A percentile compares a stretch with the other conserved stretches of the same genome.
phyloP scores from a whole-genome alignment of 2,113 vertebrate species.

The Marcusenius ussheri region DNA sequence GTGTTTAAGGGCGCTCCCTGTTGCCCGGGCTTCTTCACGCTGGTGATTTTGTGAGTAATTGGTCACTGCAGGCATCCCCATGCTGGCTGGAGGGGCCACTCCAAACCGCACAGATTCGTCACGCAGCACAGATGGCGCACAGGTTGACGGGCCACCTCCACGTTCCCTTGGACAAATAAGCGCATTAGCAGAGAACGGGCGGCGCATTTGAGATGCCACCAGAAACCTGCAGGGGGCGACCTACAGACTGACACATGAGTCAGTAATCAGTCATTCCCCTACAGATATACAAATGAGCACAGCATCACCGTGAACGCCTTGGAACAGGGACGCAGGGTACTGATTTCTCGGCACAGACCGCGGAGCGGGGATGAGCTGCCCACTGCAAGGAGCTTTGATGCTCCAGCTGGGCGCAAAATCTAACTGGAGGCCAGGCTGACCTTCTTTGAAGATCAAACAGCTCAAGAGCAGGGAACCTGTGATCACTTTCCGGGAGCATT shows the following conservation, averaged over 20 bases:
- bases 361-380: background rate
- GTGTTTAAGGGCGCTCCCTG: background rate
- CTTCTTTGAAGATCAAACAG: background rate
- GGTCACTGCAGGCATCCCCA: background rate
- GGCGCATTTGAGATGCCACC: background rate
- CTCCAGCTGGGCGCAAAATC: background rate
- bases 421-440: background rate
- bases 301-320: background rate
- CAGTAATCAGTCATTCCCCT: background rate
- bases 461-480: background rate
- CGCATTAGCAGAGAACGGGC: background rate
- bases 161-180: background rate
- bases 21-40: background rate
- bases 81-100: background rate
- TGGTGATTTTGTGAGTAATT: constrained; percentile 15
- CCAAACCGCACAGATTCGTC: background rate
- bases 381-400: background rate
- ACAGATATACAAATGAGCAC: background rate
- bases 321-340: background rate
- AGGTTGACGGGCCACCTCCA: background rate
- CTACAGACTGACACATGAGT: background rate
- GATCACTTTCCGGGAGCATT: background rate
- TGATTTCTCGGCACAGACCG: background rate
- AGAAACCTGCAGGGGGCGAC: background rate
- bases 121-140: background rate